Conservation (phyloP, 2,888 invertebrate species). For the Brassicogethes aeneus region DNA sequence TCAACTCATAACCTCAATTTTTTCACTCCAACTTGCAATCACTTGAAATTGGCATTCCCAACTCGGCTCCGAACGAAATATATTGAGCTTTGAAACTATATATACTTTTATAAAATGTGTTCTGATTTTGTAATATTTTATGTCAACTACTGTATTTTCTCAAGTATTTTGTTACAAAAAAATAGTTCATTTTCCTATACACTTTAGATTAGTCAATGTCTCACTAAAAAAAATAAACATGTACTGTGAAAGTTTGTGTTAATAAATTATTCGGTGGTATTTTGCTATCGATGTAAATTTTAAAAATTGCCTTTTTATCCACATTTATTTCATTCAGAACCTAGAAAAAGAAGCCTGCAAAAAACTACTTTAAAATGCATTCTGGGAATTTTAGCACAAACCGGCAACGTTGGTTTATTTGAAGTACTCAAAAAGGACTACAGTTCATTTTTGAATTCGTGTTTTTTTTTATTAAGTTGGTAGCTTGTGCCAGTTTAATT, state of each 20-base stretch:
- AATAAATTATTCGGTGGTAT: conserved; percentile 32
- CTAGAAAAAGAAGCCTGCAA: too few species aligned
- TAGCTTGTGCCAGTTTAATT: too few species aligned
- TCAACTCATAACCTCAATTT: too few species aligned
- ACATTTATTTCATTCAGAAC: too few species aligned
- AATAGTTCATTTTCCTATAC: conserved; percentile 28
- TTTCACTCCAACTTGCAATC: too few species aligned
- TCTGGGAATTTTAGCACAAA: too few species aligned
- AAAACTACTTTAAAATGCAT: too few species aligned
- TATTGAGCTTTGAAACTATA: conserved; percentile 17
- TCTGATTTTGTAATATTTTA: conserved; percentile 17
- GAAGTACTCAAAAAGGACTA: too few species aligned
- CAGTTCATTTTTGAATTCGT: too few species aligned
- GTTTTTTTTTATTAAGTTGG: too few species aligned
- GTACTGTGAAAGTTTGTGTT: conserved; percentile 28
- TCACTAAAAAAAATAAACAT: conserved; percentile 26
- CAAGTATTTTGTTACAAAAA: conserved; percentile 25
- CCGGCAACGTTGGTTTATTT: too few species aligned
- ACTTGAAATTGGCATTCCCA: not conserved
- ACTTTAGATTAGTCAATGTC: conserved; percentile 35
- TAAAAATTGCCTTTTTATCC: too few species aligned
- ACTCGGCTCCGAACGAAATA: conserved; percentile 14
- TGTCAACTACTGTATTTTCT: conserved; percentile 21
- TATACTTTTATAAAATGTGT: conserved; percentile 20
- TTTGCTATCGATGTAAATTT: conserved; percentile 30